Percentiles rank a stretch among this genome's conserved stretches.
Conservation (phyloP, 92 coral and sea anemone genomes). For the Meandrina meandrites region DNA sequence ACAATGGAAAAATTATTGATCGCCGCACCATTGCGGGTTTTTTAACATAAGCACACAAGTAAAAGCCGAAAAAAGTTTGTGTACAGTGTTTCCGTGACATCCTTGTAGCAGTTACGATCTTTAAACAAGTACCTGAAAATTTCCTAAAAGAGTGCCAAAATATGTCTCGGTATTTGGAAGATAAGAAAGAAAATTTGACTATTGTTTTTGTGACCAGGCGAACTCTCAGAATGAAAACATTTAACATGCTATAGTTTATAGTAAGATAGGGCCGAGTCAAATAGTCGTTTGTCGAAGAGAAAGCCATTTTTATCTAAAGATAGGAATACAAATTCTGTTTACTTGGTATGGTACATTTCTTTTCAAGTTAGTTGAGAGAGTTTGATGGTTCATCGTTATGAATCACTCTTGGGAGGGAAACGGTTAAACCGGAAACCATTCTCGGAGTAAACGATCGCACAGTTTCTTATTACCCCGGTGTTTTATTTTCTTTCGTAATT, state of each 20-base stretch:
- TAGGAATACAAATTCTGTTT: background rate
- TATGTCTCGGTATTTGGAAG: background rate
- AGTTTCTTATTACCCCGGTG: background rate
- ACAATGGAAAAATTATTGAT: background rate
- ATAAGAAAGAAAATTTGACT: background rate
- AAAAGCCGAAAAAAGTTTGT: background rate
- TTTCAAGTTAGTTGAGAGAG: background rate
- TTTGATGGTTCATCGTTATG: background rate
- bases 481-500: background rate
- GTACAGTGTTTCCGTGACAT: background rate
- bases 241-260: background rate
- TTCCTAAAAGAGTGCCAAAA: background rate
- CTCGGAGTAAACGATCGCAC: background rate
- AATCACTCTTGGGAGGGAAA: background rate
- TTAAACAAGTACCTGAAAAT: background rate
- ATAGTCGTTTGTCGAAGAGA: background rate
- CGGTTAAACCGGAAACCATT: background rate
- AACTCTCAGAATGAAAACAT: background rate
- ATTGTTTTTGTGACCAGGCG: background rate
- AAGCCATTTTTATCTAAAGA: background rate
- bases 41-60: background rate
- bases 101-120: background rate
- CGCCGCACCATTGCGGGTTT: background rate
- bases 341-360: background rate
- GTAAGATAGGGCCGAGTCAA: background rate